Base-by-base conservation (phyloP, 2,797 vertebrate genomes). In the Gymnodraco acuticeps region DNA sequence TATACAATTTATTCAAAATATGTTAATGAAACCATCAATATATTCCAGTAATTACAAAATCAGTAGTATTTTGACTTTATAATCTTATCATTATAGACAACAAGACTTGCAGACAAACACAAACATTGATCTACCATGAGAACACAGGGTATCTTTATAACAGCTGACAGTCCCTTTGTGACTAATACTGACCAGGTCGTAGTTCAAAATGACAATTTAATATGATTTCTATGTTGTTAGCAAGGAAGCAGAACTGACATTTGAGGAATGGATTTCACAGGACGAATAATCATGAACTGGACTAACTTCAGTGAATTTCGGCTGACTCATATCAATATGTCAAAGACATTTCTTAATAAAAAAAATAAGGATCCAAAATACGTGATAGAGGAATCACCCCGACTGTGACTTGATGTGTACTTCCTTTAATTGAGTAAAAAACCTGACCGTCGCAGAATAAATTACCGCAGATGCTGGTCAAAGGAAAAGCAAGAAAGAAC, bases 1-100 rank as follows among this genome's bases (percentile, higher is more conserved):
- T 95, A 95, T 94, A 95, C 93, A 93, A 92, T 95, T 95, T 95
- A 95, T 95, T 95, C 85, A 93, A 95, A 95, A 95, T 92, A 92
- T 94, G 92, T 94, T 92, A 94, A 93, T 93, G 91, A 89, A 93
- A 84, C 91, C 89, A 91, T 94, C 89, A 92, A 83, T 94, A 90
- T 93, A 85, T 88, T 94, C 91, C 92, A 93, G 91, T 90, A 94
- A 93, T 94, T 94, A 95, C 92, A 95, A 94, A 94, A 95, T 95
- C 93, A 95, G 94, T 95, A 95, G 94, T 95, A 87, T 76, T 70
- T 70, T 43, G 13, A 77, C 68, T 78, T 82, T 62, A 78, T 87
- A 70, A 61, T 84, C 71, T 72, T 67, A 64, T 85, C 33, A 59
- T 88, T 82, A 75, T 54, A 73, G 88, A 90, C 81, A 87, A 68